Evolutionary conservation across 2,113 vertebrate genomes (phyloP).

Genomic region (Pachycephala philippinensis): DNA sequence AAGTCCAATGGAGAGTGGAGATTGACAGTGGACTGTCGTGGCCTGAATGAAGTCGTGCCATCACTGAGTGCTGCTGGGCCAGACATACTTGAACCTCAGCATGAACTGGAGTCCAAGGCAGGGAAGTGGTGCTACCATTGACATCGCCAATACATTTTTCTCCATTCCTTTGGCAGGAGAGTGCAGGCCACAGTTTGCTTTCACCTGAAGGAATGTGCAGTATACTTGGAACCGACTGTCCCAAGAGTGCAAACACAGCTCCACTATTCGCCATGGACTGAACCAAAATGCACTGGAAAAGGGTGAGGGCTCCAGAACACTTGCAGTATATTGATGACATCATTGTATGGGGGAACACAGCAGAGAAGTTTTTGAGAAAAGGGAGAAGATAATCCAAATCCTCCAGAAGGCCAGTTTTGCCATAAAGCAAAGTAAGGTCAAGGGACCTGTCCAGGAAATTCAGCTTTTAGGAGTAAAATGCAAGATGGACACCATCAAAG

Average conservation of each 20-base stretch:
- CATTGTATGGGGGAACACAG: not conserved
- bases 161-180: not conserved
- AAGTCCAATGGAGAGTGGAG: not conserved
- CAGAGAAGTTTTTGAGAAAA: not conserved
- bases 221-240: not conserved
- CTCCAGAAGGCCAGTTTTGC: not conserved
- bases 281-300: not conserved
- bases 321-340: not conserved
- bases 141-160: not conserved
- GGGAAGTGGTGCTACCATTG: rapidly evolving
- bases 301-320: not conserved
- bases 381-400: not conserved
- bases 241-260: not conserved
- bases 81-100: not conserved
- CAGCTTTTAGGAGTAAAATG: not conserved
- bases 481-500: not conserved
- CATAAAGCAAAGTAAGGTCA: not conserved
- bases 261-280: not conserved
- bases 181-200: not conserved
- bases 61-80: not conserved
- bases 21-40: not conserved
- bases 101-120: not conserved
- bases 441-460: not conserved
- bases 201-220: not conserved
- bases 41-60: not conserved